Evolutionary conservation across 2,888 invertebrate genomes (phyloP).

Genomic region (Pelosia muscerda): DNA sequence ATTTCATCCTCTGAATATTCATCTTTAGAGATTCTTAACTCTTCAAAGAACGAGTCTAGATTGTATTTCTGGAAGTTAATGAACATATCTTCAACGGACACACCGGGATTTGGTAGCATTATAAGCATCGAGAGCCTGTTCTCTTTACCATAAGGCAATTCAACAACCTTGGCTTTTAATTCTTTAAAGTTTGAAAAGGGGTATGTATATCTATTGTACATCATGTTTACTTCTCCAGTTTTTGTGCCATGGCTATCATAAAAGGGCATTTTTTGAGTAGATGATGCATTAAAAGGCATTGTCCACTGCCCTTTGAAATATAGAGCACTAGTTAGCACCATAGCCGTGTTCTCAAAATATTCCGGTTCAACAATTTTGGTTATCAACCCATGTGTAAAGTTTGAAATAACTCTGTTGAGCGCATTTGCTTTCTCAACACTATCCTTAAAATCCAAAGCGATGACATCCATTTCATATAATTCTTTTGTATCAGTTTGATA

Average conservation of each 20-base stretch:
- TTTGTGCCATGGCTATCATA: conserved; percentile 83
- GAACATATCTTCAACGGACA: conserved; percentile 83
- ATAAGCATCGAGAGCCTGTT: conserved; percentile 88
- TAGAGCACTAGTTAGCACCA: conserved; percentile 89
- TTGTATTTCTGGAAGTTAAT: conserved; percentile 78
- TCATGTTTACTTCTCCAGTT: conserved; percentile 90
- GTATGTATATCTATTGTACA: conserved; percentile 88
- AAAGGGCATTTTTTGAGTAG: conserved; percentile 85
- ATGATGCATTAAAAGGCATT: conserved; percentile 87
- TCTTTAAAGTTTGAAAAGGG: conserved; percentile 86
- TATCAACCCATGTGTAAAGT: conserved; percentile 71
- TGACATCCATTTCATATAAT: conserved; percentile 65
- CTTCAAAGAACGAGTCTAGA: conserved; percentile 81
- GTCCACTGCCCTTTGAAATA: conserved; percentile 92
- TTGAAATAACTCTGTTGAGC: conserved; percentile 66
- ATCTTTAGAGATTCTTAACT: conserved; percentile 77
- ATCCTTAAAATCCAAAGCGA: conserved; percentile 64
- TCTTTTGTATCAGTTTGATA: conserved; percentile 57
- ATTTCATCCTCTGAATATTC: conserved; percentile 88
- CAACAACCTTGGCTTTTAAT: conserved; percentile 88
- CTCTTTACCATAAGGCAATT: conserved; percentile 89
- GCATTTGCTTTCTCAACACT: conserved; percentile 53
- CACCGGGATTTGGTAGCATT: conserved; percentile 87
- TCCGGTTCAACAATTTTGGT: conserved; percentile 65
- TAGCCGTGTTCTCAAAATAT: conserved; percentile 80